Percentiles rank a stretch among this genome's conserved stretches.
These are phyloP conservation scores for Linyphia triangularis DNA, from an alignment of 2,888 invertebrate species.

Conservation along the genomic window DNA sequence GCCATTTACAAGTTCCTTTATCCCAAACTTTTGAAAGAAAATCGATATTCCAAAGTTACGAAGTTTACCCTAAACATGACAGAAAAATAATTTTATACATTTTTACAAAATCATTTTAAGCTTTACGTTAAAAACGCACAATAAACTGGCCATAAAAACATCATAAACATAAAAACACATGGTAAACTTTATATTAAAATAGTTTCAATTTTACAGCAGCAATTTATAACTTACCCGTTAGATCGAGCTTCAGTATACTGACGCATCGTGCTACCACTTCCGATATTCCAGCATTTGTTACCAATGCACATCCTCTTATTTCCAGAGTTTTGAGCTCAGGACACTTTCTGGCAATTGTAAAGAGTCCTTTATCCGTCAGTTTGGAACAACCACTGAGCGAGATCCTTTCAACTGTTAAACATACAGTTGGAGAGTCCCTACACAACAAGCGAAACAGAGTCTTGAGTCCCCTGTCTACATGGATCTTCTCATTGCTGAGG, in stretches of 20 bases:
- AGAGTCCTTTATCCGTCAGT: constrained; percentile 88
- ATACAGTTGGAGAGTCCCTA: constrained; percentile 83
- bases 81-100: no score
- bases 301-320: constrained; percentile 86
- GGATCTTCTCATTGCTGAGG: constrained; percentile 83
- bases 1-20: no score
- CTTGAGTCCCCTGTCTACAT: constrained; percentile 84
- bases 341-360: constrained; percentile 88
- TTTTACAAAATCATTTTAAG: no score
- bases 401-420: constrained; percentile 85
- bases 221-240: constrained; percentile 89
- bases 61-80: no score
- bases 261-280: constrained; percentile 89
- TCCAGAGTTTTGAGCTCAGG: constrained; percentile 90
- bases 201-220: no score
- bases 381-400: constrained; percentile 85
- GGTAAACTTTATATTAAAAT: no score
- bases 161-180: no score
- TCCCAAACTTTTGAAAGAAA: no score
- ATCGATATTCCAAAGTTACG: no score
- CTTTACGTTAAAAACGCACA: no score
- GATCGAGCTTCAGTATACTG: constrained; percentile 90
- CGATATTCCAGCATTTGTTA: constrained; percentile 88
- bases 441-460: constrained; percentile 77
- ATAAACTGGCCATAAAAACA: no score